These are phyloP conservation scores for Saccostrea glomerata DNA, from an alignment of 1,140 invertebrate species.

Conservation along the genomic window DNA sequence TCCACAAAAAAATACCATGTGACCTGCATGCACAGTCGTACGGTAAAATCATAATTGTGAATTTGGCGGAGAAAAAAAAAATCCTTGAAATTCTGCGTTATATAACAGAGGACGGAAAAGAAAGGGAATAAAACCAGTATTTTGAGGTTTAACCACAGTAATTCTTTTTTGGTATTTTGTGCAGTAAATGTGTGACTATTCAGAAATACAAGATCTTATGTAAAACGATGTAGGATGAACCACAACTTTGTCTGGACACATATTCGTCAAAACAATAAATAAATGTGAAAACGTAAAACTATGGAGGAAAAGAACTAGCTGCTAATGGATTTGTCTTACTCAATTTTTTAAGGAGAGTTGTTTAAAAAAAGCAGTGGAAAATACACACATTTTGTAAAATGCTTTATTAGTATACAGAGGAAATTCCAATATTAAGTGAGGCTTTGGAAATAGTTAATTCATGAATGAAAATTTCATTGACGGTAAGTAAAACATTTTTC, in stretches of 20 bases:
- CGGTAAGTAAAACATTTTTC: neutral
- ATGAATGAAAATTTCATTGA: constrained; percentile 21
- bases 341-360: neutral
- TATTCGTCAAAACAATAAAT: neutral
- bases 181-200: neutral
- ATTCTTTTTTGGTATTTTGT: neutral
- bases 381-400: neutral
- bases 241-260: neutral
- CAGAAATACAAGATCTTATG: neutral
- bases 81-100: neutral
- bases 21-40: neutral
- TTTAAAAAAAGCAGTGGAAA: neutral
- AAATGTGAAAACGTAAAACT: too few species aligned
- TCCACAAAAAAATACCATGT: neutral
- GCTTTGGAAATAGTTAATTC: neutral
- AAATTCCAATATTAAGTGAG: neutral
- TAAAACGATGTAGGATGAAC: neutral
- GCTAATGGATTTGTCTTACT: neutral
- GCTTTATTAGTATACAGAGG: neutral
- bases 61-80: neutral
- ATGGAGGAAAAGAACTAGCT: neutral
- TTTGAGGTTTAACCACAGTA: neutral
- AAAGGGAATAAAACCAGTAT: neutral
- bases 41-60: neutral
- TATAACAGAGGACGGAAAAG: neutral